Evolutionary conservation across 2,113 vertebrate genomes (phyloP).

Genomic region (Pygoscelis antarcticus): DNA sequence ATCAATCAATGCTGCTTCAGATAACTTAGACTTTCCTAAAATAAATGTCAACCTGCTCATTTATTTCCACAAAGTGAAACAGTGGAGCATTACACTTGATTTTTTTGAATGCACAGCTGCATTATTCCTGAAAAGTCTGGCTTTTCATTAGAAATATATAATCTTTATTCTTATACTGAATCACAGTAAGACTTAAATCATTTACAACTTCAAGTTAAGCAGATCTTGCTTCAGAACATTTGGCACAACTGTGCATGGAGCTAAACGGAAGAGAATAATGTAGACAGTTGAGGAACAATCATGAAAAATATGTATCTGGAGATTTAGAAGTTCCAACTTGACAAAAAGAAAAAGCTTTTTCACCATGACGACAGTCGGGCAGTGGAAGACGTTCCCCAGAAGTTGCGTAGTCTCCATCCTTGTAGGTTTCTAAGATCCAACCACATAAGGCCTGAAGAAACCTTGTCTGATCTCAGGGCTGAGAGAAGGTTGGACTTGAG

Average conservation of each 20-base stretch:
- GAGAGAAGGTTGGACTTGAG: neutral
- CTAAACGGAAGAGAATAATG: neutral
- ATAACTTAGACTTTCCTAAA: neutral
- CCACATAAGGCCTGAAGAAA: neutral
- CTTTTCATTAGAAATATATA: neutral
- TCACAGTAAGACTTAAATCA: neutral
- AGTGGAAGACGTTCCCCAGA: neutral
- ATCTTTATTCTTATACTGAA: neutral
- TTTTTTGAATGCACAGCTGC: neutral
- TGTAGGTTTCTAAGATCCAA: neutral
- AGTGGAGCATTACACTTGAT: neutral
- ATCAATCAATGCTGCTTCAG: neutral
- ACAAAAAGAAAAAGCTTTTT: neutral
- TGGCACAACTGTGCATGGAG: neutral
- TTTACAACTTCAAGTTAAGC: neutral
- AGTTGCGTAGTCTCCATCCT: neutral
- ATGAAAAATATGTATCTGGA: neutral
- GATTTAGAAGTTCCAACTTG: neutral
- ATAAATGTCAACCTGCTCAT: neutral
- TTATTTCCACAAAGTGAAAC: neutral
- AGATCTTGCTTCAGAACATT: neutral
- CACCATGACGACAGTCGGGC: neutral
- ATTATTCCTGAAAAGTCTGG: neutral
- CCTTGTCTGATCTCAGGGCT: neutral
- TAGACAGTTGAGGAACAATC: neutral